Conservation (phyloP, 2,888 invertebrate species). For the Heliothis peltigera region DNA sequence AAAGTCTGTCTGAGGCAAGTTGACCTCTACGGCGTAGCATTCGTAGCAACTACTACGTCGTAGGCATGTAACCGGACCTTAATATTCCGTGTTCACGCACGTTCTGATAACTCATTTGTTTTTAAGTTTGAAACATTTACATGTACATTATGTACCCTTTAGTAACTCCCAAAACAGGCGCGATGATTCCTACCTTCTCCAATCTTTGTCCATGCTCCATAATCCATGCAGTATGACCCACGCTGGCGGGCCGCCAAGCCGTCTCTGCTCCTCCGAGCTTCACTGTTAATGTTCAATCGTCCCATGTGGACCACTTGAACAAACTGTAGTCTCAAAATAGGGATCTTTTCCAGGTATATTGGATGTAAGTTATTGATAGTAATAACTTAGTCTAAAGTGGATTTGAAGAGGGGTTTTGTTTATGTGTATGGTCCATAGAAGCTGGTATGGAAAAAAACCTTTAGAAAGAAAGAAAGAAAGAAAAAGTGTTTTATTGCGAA, state of each 20-base stretch:
- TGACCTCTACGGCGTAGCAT: slow-evolving; percentile 44
- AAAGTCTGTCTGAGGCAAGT: no score
- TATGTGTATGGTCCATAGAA: neutral
- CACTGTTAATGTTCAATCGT: slow-evolving; percentile 49
- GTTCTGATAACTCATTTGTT: neutral
- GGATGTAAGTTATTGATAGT: slow-evolving; percentile 19
- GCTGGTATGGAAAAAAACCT: no score
- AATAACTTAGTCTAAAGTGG: slow-evolving; percentile 12
- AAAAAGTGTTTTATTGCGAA: no score
- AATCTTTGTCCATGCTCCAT: slow-evolving; percentile 6
- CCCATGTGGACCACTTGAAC: slow-evolving; percentile 38
- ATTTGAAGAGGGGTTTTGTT: neutral
- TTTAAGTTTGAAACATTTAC: neutral
- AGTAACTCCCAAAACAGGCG: neutral
- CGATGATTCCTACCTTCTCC: neutral
- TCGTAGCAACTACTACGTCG: slow-evolving; percentile 28
- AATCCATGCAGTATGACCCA: slow-evolving; percentile 58
- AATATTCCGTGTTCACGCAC: neutral
- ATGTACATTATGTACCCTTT: no score
- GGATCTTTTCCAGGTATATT: slow-evolving; percentile 16
- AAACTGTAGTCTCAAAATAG: slow-evolving; percentile 40
- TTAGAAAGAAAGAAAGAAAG: no score
- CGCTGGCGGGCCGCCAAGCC: slow-evolving; percentile 60
- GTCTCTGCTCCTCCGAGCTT: slow-evolving; percentile 54
- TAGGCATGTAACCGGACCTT: neutral